Base-by-base conservation (phyloP, 2,797 vertebrate species). In the Microtus agrestis region DNA sequence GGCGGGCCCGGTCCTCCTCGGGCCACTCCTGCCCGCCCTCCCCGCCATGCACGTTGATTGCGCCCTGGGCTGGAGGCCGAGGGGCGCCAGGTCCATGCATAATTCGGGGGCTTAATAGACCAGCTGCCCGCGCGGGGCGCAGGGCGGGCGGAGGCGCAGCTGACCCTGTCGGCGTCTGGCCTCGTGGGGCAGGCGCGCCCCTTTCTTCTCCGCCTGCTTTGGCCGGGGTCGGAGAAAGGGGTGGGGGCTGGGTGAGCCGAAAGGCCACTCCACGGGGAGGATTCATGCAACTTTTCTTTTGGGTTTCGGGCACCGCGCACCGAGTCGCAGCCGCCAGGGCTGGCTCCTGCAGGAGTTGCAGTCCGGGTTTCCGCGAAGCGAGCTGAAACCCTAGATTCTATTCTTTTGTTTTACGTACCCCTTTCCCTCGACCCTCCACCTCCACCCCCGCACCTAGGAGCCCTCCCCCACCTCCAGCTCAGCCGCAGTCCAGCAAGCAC, bases 101-200 rank as follows among this genome's bases (percentile, higher is more conserved):
- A 98, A 97, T 98, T 98, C 84, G 95, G 97, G 96, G 97, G 93
- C 54, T 95, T 98, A 98, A 98, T 98, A 97, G 98, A 92, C 97
- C 97, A 98, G 98, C 98, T 98, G 98, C 98, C 98, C 92, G 92
- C 96, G 97, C 86, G 67, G 97, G 97, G 96, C 74, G 96, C 93
- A 96, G 97, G 95, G 98, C 84, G 97, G 97, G 98, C 97, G 97
- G 98, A 98, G 98, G 98, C 97, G 97, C 98, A 98, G 89, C 98
- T 5, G 85, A 69, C 96, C 97, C 98, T 98, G 98, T 98, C 97
- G 90, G 95, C 97, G 97, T 87, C 96, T 92, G 97, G 97, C 96
- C 91, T 87, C 88, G 34, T 54, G 0, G 95, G 97, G 98, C 97
- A 98, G 98, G 98, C 98, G 96, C 97, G 97, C 98, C 98, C 94